Evolutionary conservation across 2,113 vertebrate genomes (phyloP).

Genomic region (Perca fluviatilis): DNA sequence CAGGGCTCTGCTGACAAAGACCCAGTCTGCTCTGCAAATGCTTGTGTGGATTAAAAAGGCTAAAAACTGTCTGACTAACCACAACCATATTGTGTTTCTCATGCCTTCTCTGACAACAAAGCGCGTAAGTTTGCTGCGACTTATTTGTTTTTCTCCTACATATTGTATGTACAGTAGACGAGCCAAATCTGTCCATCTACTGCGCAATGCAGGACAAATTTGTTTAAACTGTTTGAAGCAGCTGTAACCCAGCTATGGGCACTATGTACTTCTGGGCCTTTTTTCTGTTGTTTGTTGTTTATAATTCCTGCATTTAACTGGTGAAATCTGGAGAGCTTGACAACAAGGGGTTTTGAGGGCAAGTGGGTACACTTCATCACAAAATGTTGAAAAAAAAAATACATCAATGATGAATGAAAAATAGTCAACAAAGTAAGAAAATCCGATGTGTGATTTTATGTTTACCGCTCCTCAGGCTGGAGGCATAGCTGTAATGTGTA

Average conservation of each 20-base stretch:
- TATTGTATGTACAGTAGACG: background rate
- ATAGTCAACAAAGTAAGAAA: background rate
- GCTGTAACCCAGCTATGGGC: background rate
- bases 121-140: background rate
- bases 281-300: background rate
- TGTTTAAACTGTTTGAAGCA: conserved; percentile 29
- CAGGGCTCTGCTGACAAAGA: conserved; percentile 29
- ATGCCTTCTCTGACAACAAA: conserved; percentile 32
- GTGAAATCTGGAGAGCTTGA: background rate
- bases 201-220: background rate
- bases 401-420: background rate
- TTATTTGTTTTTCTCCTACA: conserved; percentile 32
- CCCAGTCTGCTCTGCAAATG: conserved; percentile 19
- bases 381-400: background rate
- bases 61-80: conserved; percentile 27
- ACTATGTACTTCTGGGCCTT: background rate
- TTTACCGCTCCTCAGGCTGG: background rate
- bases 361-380: background rate
- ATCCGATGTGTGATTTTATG: background rate
- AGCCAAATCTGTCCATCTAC: conserved; percentile 18
- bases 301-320: background rate
- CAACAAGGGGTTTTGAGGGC: background rate
- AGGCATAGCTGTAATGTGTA: background rate
- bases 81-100: conserved; percentile 28
- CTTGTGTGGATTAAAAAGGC: conserved; percentile 19